Percentiles rank a stretch among this genome's conserved stretches.
These are phyloP conservation scores for Argyresthia albistria DNA, from an alignment of 2,888 invertebrate species.

Conservation along the genomic window DNA sequence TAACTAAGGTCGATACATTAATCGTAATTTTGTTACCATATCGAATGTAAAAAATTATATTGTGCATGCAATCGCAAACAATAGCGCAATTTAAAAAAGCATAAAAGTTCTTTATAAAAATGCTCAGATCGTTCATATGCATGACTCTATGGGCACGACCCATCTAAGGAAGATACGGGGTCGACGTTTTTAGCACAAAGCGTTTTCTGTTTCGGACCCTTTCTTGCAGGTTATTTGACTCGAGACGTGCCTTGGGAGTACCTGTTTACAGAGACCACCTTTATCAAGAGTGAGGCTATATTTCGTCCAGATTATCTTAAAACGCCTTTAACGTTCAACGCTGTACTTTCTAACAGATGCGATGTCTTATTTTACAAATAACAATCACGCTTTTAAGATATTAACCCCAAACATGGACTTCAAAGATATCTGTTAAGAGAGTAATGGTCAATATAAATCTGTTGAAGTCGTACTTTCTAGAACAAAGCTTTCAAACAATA, in stretches of 20 bases:
- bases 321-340: constrained; percentile 48
- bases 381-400: constrained; percentile 44
- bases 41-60: too few species aligned
- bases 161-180: constrained; percentile 63
- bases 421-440: constrained; percentile 1
- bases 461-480: constrained; percentile 2
- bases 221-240: constrained; percentile 61
- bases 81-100: too few species aligned
- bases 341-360: constrained; percentile 38
- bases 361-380: constrained; percentile 58
- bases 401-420: constrained; percentile 7
- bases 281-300: constrained; percentile 52
- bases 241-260: constrained; percentile 53
- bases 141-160: constrained; percentile 48
- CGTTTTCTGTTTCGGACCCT: constrained; percentile 64
- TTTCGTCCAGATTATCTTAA: constrained; percentile 58
- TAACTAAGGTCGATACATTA: too few species aligned
- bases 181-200: constrained; percentile 71
- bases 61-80: too few species aligned
- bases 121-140: not conserved
- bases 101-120: too few species aligned
- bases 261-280: constrained; percentile 51
- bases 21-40: too few species aligned
- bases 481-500: not conserved
- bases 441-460: constrained; percentile 6